Evolutionary conservation across 2,888 invertebrate species (phyloP), one percentile per base, ranked within the genome.

Genomic region (Lithophane ornitopus): DNA sequence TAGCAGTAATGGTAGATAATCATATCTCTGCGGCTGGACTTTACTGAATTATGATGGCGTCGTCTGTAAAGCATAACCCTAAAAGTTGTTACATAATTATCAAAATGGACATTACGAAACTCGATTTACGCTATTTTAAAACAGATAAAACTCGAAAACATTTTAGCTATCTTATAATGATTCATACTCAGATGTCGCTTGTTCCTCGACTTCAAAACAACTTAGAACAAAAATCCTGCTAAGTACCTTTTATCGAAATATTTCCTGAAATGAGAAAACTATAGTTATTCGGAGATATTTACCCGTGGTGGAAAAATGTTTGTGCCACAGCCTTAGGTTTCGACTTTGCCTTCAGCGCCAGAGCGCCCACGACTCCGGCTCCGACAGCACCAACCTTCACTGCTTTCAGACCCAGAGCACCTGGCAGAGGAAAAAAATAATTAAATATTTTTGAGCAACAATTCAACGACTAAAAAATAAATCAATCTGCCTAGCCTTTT

Each of bases 321-420:
- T 73, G 69, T 46, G 61, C 7, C 16, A 67, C 72, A 89, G 89
- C 90, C 91, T 91, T 89, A 49, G 89, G 70, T 88, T 94, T 95
- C 63, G 58, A 11, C 88, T 96, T 95, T 70, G 89, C 87, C 89
- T 95, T 96, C 12, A 94, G 92, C 2, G 95, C 96, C 62, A 95
- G 82, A 0, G 94, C 95, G 54, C 95, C 95, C 11, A 89, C 94
- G 1, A 94, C 92, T 71, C 93, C 95, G 7, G 93, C 94, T 2
- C 80, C 81, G 4, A 71, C 76, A 34, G 94, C 95, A 71, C 94
- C 96, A 28, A 94, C 92, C 89, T 96, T 96, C 41, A 92, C 95
- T 78, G 94, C 96, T 87, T 95, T 96, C 82, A 96, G 85, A 71
- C 96, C 96, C 73, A 94, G 88, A 71, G 89, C 92, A 86, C 93